Base-by-base conservation (phyloP, 2,797 vertebrate species). In the Lepidocolaptes lacrymiger region DNA sequence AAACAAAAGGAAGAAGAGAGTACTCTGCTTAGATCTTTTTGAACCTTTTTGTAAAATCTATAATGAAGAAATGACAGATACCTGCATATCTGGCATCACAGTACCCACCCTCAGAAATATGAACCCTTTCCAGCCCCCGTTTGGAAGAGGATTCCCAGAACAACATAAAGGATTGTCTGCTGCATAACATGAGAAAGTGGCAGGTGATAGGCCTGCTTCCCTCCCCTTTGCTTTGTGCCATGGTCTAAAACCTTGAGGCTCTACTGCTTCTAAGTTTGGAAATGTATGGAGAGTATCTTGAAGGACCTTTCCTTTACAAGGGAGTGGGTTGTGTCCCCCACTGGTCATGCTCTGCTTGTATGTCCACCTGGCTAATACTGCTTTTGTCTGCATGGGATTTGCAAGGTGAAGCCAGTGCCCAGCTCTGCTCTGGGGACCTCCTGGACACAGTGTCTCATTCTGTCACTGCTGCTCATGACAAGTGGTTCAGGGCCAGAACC, bases 41-140 rank as follows among this genome's bases (percentile, higher is more conserved):
- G 97, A 98, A 98, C 96, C 98, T 98, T 98, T 98, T 98, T 98
- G 98, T 98, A 98, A 98, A 98, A 98, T 98, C 97, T 97, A 98
- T 98, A 99, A 99, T 99, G 98, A 98, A 97, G 96, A 98, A 98
- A 98, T 99, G 98, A 99, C 98, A 99, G 98, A 98, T 98, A 98
- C 97, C 97, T 98, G 98, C 98, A 98, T 98, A 98, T 97, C 82
- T 96, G 97, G 98, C 98, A 98, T 96, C 95, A 89, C 62, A 92
- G 76, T 94, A 93, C 59, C 55, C 68, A 80, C 15, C 82, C 62
- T 98, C 98, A 96, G 99, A 98, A 99, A 99, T 97, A 97, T 94
- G 98, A 99, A 97, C 98, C 94, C 93, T 92, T 94, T 95, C 96
- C 96, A 97, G 97, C 98, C 36, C 98, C 97, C 97, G 84, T 95